Evolutionary conservation across 2,888 invertebrate species (phyloP), one percentile per base, ranked within the genome.

Genomic region (Tribolium freemani): DNA sequence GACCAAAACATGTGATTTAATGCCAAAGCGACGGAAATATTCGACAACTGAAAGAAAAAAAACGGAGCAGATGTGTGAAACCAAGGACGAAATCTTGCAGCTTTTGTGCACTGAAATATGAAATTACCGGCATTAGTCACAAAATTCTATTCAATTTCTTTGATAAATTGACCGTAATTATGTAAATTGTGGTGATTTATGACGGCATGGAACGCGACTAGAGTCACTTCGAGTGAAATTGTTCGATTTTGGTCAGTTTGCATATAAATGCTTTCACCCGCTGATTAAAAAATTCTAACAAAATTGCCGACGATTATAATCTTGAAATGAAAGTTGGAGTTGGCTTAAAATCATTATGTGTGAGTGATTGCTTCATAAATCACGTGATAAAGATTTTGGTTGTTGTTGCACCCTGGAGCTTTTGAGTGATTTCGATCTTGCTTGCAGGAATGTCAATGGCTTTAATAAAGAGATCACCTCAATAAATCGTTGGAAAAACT

Each of bases 251-350:
- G 10, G 10, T 16, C 63, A 63, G 20, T 63, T 64, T 64, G 53
- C 63, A 21, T 1, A 16, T 20, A 26, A 13, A 13, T 48, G 64
- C 64, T 64, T 64, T 64, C 64, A 53, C 64, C 44, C 9, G 53
- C n/a, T 54, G 26, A 64, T 64, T 38, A 64, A 64, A 64, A 64
- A 64, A 64, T 46, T 13, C 44, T 64, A 45, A 54, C 53, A 61
- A 63, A 63, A 53, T 63, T 63, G 50, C 63, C 51, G 63, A 50
- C 44, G 64, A 64, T 64, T 64, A 64, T 21, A 54, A 64, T 64
- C 53, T 20, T 13, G 9, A 54, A 64, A 64, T 45, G 64, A 64
- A 64, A 64, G 64, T 64, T 51, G 48, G 5, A 21, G 30, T 63
- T 31, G 31, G n/a, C 20, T 58, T 26, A 63, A 63, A 63, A 63